Conservation (phyloP, 2,888 invertebrate genomes). For the Xanthia togata region DNA sequence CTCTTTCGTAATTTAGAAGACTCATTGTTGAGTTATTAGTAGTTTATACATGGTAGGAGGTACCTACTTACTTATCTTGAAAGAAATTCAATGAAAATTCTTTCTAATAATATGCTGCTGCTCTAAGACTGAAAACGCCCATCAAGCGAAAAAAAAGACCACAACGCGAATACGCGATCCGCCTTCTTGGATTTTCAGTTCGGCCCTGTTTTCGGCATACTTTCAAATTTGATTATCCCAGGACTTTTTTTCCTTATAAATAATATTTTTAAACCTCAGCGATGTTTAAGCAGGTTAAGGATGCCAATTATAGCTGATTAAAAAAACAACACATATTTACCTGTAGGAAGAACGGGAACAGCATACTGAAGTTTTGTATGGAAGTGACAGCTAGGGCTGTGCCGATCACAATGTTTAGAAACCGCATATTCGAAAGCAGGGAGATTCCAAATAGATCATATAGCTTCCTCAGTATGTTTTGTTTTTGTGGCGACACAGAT, state of each 20-base stretch:
- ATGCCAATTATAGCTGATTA: not conserved
- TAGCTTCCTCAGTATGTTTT: conserved; percentile 76
- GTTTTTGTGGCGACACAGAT: conserved; percentile 58
- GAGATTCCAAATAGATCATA: conserved; percentile 91
- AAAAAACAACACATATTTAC: conserved; percentile 70
- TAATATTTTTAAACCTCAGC: not conserved
- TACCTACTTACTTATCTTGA: not conserved
- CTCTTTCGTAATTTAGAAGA: not conserved
- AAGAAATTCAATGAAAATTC: not conserved
- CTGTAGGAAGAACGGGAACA: conserved; percentile 93
- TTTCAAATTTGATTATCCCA: not conserved
- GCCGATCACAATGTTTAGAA: conserved; percentile 92
- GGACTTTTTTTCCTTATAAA: not conserved
- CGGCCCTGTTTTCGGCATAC: not conserved
- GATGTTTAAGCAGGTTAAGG: not conserved
- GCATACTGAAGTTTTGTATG: conserved; percentile 93
- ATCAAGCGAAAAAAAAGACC: not conserved
- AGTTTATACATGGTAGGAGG: not conserved
- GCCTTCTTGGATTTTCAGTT: not conserved
- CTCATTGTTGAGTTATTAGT: not conserved
- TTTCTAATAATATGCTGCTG: not conserved
- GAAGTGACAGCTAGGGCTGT: conserved; percentile 92
- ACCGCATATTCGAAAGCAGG: conserved; percentile 91
- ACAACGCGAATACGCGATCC: not conserved
- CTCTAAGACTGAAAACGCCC: not conserved